phyloP scores from a whole-genome alignment of 2,797 vertebrate species.

The Pseudochromis fuscus region DNA sequence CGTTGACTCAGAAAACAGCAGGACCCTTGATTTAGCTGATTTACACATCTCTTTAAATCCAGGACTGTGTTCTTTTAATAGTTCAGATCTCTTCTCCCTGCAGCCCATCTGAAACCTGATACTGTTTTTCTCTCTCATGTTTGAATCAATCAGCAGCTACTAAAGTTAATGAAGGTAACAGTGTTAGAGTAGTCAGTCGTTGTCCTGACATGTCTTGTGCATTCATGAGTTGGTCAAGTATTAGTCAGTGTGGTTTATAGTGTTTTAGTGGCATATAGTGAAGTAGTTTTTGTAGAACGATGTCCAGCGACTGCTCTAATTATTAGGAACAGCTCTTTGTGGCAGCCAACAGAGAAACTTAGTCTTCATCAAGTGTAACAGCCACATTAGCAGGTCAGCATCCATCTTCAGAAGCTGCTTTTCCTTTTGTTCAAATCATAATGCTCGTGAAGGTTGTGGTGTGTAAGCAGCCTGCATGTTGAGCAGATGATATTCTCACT shows the following conservation, averaged over 20 bases:
- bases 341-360: neutral
- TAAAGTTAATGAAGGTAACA: constrained; percentile 38
- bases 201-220: constrained; percentile 22
- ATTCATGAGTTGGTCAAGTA: neutral
- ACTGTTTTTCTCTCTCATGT: neutral
- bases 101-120: neutral
- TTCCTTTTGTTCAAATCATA: neutral
- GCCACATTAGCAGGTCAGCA: neutral
- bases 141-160: neutral
- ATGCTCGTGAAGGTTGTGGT: neutral
- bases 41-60: constrained; percentile 31
- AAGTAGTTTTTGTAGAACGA: neutral
- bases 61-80: neutral
- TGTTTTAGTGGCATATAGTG: constrained; percentile 14
- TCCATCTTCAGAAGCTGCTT: neutral
- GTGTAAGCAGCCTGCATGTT: neutral
- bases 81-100: constrained; percentile 8
- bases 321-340: neutral
- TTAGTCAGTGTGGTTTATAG: constrained; percentile 12
- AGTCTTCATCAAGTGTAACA: neutral
- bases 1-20: constrained; percentile 14
- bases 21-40: constrained; percentile 41
- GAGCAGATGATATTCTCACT: constrained; percentile 3
- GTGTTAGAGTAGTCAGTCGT: constrained; percentile 26
- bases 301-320: neutral